Conservation (phyloP, 1,140 invertebrate species). For the Protaetia brevitarsis region DNA sequence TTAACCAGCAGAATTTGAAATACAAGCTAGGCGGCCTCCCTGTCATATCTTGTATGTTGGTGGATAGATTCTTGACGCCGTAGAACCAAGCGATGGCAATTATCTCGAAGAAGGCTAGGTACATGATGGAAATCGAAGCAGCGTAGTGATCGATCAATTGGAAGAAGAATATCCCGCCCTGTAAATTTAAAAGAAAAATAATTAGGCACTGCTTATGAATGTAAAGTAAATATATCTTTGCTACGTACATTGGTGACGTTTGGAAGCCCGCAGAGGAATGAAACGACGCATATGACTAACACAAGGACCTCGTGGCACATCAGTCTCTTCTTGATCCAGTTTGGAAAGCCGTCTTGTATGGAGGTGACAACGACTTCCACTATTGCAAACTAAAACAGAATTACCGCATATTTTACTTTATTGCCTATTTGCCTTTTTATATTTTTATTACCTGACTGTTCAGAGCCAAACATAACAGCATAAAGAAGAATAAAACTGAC, state of each 20-base stretch:
- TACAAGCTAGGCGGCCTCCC: constrained; percentile 73
- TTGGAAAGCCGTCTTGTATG: constrained; percentile 85
- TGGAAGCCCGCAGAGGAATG: constrained; percentile 78
- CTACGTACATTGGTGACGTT: constrained; percentile 73
- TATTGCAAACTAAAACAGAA: constrained; percentile 73
- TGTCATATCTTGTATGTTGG: constrained; percentile 86
- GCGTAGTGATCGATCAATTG: constrained; percentile 91
- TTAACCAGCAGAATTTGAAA: constrained; percentile 81
- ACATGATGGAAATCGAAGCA: constrained; percentile 86
- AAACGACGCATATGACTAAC: constrained; percentile 75
- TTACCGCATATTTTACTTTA: constrained; percentile 31
- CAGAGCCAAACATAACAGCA: constrained; percentile 83
- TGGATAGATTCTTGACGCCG: constrained; percentile 73
- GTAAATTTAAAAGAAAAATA: too few relatives aligned
- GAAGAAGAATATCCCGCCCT: constrained; percentile 91
- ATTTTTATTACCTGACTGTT: constrained; percentile 76
- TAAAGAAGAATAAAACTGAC: constrained; percentile 86
- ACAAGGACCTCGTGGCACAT: constrained; percentile 85
- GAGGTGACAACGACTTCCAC: constrained; percentile 90
- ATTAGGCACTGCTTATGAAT: constrained; percentile 7
- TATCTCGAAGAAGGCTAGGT: constrained; percentile 88
- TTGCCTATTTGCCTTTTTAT: too few relatives aligned
- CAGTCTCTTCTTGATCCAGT: constrained; percentile 74
- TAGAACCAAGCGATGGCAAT: constrained; percentile 90
- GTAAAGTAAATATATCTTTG: neutral